phyloP scores from a whole-genome alignment of 2,888 invertebrate species.

The Branchipolynoe longqiensis region DNA sequence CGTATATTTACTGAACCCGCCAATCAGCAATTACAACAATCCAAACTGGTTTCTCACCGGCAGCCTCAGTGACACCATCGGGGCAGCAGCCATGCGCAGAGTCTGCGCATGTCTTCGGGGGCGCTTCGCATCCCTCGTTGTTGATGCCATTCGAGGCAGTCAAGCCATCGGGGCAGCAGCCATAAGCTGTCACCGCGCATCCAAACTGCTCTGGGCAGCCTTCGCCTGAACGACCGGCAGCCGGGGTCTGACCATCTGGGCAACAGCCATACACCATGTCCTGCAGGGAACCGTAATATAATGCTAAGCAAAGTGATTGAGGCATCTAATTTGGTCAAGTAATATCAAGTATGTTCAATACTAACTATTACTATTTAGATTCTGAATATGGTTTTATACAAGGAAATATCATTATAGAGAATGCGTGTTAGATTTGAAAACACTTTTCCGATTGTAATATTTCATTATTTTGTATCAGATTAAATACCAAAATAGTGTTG shows the following conservation, averaged over 20 bases:
- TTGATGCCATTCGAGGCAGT: conserved; percentile 85
- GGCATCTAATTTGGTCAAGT: no score
- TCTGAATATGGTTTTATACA: no score
- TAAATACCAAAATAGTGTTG: no score
- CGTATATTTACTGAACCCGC: no score
- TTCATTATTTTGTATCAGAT: no score
- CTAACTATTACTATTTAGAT: no score
- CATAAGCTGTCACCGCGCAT: conserved; percentile 65
- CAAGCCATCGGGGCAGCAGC: conserved; percentile 90
- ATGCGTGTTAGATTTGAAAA: no score
- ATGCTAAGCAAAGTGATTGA: no score
- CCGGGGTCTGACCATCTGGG: conserved; percentile 91
- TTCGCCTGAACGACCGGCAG: conserved; percentile 87
- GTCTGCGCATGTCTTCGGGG: conserved; percentile 17
- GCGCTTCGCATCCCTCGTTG: conserved; percentile 58
- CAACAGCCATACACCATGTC: conserved; percentile 94
- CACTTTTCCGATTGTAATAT: no score
- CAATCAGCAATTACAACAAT: no score
- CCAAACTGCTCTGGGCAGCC: conserved; percentile 86
- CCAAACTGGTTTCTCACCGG: conserved; percentile 69
- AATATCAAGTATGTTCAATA: no score
- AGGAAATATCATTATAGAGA: no score
- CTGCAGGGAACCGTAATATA: background rate
- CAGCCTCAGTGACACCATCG: conserved; percentile 91
- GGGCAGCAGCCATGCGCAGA: conserved; percentile 89